phyloP scores from a whole-genome alignment of 2,113 vertebrate species.

The Hiodon alosoides region DNA sequence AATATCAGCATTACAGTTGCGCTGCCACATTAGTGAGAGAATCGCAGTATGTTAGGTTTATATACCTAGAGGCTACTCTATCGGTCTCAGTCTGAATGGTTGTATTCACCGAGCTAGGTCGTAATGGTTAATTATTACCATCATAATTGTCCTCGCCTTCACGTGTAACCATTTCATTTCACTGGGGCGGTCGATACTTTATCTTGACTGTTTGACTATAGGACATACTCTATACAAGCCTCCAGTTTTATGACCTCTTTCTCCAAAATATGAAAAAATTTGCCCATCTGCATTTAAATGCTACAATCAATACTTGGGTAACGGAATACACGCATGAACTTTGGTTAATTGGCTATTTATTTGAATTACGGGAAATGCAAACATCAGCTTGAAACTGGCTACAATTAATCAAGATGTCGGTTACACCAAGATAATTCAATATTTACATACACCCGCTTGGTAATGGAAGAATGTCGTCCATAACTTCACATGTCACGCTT shows the following conservation, averaged over 20 bases:
- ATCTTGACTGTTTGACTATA: too few species aligned
- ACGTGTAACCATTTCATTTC: neutral
- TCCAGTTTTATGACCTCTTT: too few species aligned
- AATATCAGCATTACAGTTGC: neutral
- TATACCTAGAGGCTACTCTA: neutral
- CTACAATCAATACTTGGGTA: too few species aligned
- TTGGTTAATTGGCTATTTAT: too few species aligned
- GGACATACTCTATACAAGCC: too few species aligned
- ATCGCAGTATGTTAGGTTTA: neutral
- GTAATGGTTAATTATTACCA: neutral
- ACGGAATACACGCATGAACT: too few species aligned
- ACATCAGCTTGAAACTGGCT: too few species aligned
- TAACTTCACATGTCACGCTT: too few species aligned
- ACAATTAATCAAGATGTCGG: too few species aligned
- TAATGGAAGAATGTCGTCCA: neutral
- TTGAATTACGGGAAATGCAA: too few species aligned
- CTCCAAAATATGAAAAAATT: too few species aligned
- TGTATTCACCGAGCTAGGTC: neutral
- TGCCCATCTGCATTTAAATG: too few species aligned
- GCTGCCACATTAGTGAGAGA: neutral
- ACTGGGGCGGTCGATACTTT: neutral
- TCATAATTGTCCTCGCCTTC: neutral
- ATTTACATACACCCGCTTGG: constrained; percentile 8
- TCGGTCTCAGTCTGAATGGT: neutral
- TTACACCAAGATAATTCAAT: constrained; percentile 24